Conservation (phyloP, 2,797 vertebrate genomes). For the Tarsius wallacei region DNA sequence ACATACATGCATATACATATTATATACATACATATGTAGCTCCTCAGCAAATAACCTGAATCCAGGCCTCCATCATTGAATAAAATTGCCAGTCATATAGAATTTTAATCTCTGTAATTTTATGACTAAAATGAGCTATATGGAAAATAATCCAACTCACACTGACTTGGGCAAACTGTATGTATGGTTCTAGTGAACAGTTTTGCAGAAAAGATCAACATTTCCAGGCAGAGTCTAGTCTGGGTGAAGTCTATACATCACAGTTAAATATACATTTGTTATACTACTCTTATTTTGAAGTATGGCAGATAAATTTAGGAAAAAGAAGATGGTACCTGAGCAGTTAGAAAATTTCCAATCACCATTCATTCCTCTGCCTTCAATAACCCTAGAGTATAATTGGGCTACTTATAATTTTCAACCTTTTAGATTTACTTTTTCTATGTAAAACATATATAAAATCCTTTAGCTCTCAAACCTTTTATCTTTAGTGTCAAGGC, state of each 20-base stretch:
- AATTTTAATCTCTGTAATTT: constrained; percentile 25
- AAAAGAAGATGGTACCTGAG: background rate
- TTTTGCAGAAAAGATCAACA: background rate
- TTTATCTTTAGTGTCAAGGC: background rate
- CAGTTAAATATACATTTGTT: background rate
- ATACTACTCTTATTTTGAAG: background rate
- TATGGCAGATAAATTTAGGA: background rate
- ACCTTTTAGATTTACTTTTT: background rate
- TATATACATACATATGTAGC: background rate
- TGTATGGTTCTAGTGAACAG: background rate
- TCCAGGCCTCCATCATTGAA: background rate
- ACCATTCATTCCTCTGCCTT: background rate
- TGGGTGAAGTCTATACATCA: background rate
- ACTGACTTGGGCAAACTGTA: background rate
- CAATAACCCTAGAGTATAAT: background rate
- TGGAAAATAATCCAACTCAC: background rate
- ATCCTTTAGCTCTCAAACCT: background rate
- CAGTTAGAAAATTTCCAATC: background rate
- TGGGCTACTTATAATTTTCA: background rate
- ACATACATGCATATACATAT: background rate
- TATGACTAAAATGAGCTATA: constrained; percentile 4
- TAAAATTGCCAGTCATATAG: background rate
- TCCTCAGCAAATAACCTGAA: constrained; percentile 47
- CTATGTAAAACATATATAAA: background rate
- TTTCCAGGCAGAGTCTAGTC: background rate